A percentile compares a stretch with the other conserved stretches of the same genome.
Conservation (phyloP, 2,797 vertebrate species). For the Gymnocypris eckloni region DNA sequence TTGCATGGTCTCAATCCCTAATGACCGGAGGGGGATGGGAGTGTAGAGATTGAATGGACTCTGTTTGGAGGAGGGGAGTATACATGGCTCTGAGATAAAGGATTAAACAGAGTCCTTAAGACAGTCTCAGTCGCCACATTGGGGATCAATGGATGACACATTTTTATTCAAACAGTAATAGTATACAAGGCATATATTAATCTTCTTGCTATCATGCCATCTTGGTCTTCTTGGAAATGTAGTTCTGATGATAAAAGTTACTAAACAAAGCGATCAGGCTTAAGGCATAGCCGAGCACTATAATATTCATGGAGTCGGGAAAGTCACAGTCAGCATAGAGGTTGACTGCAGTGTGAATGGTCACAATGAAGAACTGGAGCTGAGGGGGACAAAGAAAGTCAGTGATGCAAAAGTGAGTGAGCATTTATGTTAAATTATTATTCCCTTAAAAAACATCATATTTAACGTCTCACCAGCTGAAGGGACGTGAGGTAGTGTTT, state of each 20-base stretch:
- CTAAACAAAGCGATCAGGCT: slow-evolving; percentile 77
- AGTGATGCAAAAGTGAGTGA: neutral
- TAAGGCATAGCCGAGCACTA: slow-evolving; percentile 71
- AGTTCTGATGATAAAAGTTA: slow-evolving; percentile 74
- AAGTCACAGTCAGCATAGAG: slow-evolving; percentile 75
- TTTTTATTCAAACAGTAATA: neutral
- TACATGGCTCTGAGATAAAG: slow-evolving; percentile 45
- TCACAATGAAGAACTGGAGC: slow-evolving; percentile 76
- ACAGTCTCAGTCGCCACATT: neutral
- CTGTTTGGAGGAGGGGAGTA: slow-evolving; percentile 46
- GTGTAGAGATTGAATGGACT: slow-evolving; percentile 32
- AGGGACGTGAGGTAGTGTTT: slow-evolving; percentile 76
- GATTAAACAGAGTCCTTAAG: slow-evolving; percentile 41
- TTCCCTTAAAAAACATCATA: neutral
- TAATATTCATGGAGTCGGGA: slow-evolving; percentile 70
- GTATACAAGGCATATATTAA: neutral
- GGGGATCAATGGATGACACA: neutral
- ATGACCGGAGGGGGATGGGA: slow-evolving; percentile 75
- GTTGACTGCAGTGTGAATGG: slow-evolving; percentile 74
- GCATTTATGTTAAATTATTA: neutral
- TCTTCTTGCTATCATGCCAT: slow-evolving; percentile 32
- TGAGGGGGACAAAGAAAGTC: slow-evolving; percentile 51
- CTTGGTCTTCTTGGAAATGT: slow-evolving; percentile 66
- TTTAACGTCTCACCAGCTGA: slow-evolving; percentile 74
- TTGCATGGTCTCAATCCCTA: slow-evolving; percentile 75